Conservation (phyloP, 2,113 vertebrate genomes). For the Hucho hucho region DNA sequence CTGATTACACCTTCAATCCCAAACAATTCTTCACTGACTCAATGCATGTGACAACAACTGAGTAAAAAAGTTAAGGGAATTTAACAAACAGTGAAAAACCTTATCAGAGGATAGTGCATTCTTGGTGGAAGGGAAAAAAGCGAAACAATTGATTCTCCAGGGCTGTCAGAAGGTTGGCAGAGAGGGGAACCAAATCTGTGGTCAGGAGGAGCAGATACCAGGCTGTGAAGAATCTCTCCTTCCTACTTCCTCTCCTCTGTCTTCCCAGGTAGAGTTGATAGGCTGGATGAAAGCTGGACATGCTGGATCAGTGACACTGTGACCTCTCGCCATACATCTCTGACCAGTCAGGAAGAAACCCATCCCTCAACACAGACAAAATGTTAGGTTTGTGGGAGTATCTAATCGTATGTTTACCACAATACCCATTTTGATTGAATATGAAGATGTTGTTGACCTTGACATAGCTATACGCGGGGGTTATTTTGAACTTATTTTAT, state of each 20-base stretch:
- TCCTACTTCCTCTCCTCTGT: constrained; percentile 75
- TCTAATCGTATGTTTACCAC: background rate
- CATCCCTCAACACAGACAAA: constrained; percentile 65
- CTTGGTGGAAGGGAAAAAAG: constrained; percentile 45
- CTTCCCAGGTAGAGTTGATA: constrained; percentile 62
- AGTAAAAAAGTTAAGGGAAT: constrained; percentile 9
- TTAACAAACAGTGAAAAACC: constrained; percentile 35
- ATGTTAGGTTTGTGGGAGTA: constrained; percentile 25
- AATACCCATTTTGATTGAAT: background rate
- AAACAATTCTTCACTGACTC: constrained; percentile 31
- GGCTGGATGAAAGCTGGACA: constrained; percentile 77
- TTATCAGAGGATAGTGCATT: constrained; percentile 44
- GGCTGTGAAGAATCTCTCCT: constrained; percentile 76
- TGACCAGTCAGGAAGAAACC: constrained; percentile 42
- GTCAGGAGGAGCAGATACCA: constrained; percentile 61
- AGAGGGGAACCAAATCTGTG: constrained; percentile 73
- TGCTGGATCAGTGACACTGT: constrained; percentile 41
- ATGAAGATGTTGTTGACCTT: background rate
- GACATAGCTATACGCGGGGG: background rate
- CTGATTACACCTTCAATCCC: constrained; percentile 18
- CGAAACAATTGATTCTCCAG: constrained; percentile 74
- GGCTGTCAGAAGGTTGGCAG: constrained; percentile 78
- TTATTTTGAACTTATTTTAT: background rate
- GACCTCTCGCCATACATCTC: constrained; percentile 47
- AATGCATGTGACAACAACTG: constrained; percentile 18